Evolutionary conservation across 2,888 invertebrate species (phyloP), one percentile per base, ranked within the genome.

Genomic region (Macrosoma leucophasiata): DNA sequence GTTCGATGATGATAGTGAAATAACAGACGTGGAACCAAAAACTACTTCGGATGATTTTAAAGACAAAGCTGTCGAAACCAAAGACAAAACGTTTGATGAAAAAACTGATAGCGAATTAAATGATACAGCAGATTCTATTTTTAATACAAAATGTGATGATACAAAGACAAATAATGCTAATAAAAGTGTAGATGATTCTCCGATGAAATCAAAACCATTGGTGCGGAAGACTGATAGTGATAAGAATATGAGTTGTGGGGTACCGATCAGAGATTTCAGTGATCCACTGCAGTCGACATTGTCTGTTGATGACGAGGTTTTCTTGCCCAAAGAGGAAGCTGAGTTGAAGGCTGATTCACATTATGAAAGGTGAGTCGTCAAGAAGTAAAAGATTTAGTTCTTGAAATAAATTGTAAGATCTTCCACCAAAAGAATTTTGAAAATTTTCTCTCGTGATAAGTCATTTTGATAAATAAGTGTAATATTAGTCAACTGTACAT

Each of bases 211-310:
- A 0, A 75, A 68, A 35, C 43, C 55, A 3, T 69, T 57, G 29
- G 41, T 46, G n/a, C 62, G 73, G 9, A 79, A 77, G 41, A 50
- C 66, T 0, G 81, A 76, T 3, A 69, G 69, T 39, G 78, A 77
- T 41, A 76, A 78, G 36, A 78, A 70, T 7, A 43, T 74, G 1
- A 79, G 79, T 39, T 82, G 77, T 37, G 82, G 84, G 2, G 82
- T 85, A 0, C 81, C 90, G 0, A 88, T 93, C 3, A 86, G 89
- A 29, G 94, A 94, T 66, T 91, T 90, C 48, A 93, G 93, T 39
- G 97, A 97, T 79, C 97, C 97, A 0, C 73, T 97, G 26, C 91
- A 86, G 1, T 74, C 89, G 1, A 75, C 76, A 70, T 73, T 68
- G 42, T 77, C 56, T 7, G 74, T 64, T 15, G 79, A 79, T 4